Percentiles rank a stretch among this genome's conserved stretches.
These are phyloP conservation scores for Thecocarcelia acutangulata DNA, from an alignment of 2,888 invertebrate genomes.

Conservation along the genomic window DNA sequence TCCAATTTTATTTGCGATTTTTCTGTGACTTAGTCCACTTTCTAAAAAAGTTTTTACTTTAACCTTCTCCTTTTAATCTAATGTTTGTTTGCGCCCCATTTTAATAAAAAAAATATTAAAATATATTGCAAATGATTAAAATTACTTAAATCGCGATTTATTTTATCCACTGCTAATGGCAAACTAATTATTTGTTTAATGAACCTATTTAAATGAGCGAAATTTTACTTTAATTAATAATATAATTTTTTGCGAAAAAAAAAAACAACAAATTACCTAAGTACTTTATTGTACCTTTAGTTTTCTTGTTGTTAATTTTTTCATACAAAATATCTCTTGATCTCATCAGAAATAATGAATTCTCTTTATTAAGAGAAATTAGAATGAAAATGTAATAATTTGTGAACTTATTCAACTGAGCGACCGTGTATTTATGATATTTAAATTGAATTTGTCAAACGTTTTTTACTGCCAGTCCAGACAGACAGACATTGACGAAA, in stretches of 20 bases:
- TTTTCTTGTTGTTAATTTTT: not conserved
- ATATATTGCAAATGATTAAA: not conserved
- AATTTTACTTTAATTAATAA: not conserved
- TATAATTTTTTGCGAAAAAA: not conserved
- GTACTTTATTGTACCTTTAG: conserved; percentile 3
- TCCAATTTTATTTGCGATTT: conserved; percentile 35
- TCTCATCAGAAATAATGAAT: conserved; percentile 10
- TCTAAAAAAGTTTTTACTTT: conserved; percentile 24
- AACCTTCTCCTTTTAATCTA: not conserved
- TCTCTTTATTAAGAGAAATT: conserved; percentile 32
- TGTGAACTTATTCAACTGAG: conserved; percentile 23
- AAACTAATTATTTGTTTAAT: not conserved
- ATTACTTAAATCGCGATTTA: not conserved
- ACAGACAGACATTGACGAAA: conserved; percentile 22
- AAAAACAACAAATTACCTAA: not conserved
- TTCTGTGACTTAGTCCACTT: conserved; percentile 23
- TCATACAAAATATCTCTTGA: conserved; percentile 9
- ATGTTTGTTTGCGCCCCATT: not conserved
- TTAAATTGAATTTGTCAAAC: not conserved
- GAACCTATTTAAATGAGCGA: not conserved
- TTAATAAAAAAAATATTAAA: not conserved
- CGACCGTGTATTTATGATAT: conserved; percentile 15
- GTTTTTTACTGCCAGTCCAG: conserved; percentile 7
- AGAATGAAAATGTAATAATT: conserved; percentile 9
- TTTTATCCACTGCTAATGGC: not conserved